Evolutionary conservation across 2,888 invertebrate species (phyloP).

Genomic region (Sturmia bella): DNA sequence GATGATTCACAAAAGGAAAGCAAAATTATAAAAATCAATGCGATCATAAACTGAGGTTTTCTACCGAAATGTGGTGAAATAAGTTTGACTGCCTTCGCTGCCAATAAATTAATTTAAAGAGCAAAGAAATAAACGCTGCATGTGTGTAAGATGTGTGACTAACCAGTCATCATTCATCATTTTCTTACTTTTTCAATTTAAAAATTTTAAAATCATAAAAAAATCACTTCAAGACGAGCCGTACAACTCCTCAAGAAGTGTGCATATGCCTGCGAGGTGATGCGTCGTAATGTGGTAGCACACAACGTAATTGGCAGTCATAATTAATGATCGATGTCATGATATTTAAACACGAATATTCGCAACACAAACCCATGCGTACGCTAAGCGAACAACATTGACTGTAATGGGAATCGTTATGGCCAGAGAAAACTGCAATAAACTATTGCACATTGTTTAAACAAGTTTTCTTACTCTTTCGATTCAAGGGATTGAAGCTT

Average conservation of each 20-base stretch:
- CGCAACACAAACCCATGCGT: background rate
- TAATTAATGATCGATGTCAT: conserved; percentile 59
- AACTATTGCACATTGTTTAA: too few species aligned
- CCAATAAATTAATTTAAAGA: conserved; percentile 43
- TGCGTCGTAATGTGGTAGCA: conserved; percentile 68
- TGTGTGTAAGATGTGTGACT: conserved; percentile 40
- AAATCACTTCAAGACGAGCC: background rate
- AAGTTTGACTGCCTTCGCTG: conserved; percentile 18
- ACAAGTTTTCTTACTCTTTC: too few species aligned
- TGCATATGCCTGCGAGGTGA: conserved; percentile 57
- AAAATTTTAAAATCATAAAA: conserved; percentile 15
- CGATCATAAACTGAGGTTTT: background rate
- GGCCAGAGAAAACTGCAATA: too few species aligned
- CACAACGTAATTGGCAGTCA: conserved; percentile 62
- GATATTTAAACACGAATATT: conserved; percentile 9
- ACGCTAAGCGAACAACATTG: background rate
- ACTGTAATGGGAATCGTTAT: too few species aligned
- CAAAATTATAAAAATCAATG: conserved; percentile 36
- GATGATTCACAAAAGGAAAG: conserved; percentile 52
- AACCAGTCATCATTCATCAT: conserved; percentile 69
- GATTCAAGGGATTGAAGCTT: too few species aligned
- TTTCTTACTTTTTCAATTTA: conserved; percentile 48
- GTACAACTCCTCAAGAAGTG: background rate
- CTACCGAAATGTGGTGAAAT: conserved; percentile 20
- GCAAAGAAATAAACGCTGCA: background rate